Conservation (phyloP, 1,140 invertebrate genomes). For the Lethrus apterus region DNA sequence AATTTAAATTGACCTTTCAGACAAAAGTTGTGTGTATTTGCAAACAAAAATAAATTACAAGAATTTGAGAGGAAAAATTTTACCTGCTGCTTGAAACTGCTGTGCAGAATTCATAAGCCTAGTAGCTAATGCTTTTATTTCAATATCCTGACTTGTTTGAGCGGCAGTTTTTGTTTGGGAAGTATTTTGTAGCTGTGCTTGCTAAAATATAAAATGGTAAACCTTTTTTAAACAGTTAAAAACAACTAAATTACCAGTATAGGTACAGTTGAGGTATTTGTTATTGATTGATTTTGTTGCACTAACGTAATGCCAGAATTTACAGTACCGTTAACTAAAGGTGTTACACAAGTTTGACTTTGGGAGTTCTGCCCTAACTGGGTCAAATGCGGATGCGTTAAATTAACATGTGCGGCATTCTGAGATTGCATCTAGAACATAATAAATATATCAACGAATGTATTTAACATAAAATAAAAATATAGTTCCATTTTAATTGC, state of each 20-base stretch:
- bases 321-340: slow-evolving; percentile 26
- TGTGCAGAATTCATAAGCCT: slow-evolving; percentile 73
- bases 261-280: slow-evolving; percentile 46
- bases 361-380: slow-evolving; percentile 25
- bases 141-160: slow-evolving; percentile 47
- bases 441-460: too few species aligned
- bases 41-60: not conserved
- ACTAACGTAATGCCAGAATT: slow-evolving; percentile 18
- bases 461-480: too few species aligned
- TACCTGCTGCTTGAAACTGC: slow-evolving; percentile 62
- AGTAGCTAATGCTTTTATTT: slow-evolving; percentile 66
- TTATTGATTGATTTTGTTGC: slow-evolving; percentile 37
- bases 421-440: slow-evolving; percentile 18
- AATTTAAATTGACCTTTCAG: too few species aligned
- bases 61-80: slow-evolving; percentile 12
- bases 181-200: slow-evolving; percentile 45
- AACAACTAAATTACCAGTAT: slow-evolving; percentile 43
- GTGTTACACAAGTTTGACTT: slow-evolving; percentile 19
- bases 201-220: slow-evolving; percentile 15
- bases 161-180: slow-evolving; percentile 23
- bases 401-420: slow-evolving; percentile 21
- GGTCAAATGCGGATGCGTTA: slow-evolving; percentile 27
- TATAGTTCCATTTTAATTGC: too few species aligned
- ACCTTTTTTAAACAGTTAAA: not conserved
- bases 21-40: too few species aligned